A percentile compares a stretch with the other conserved stretches of the same genome.
phyloP scores from a whole-genome alignment of 2,113 vertebrate species.

The Peromyscus californicus region DNA sequence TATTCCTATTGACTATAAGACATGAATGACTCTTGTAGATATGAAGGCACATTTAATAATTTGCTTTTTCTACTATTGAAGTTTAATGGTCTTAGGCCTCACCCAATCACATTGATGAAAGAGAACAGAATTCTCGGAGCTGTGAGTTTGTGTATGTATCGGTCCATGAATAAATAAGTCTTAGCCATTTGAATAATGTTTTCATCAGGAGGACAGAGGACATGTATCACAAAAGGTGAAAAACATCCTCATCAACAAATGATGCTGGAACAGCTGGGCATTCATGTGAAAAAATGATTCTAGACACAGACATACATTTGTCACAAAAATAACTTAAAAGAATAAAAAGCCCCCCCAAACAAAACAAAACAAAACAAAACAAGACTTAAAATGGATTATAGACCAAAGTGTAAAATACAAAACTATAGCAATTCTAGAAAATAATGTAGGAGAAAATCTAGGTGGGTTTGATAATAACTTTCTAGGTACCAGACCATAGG shows the following conservation, averaged over 20 bases:
- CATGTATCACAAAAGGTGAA: neutral
- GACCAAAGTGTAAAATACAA: neutral
- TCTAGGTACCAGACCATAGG: neutral
- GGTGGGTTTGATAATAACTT: neutral
- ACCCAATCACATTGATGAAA: conserved; percentile 10
- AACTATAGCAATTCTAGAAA: neutral
- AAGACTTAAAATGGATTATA: neutral
- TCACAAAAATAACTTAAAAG: neutral
- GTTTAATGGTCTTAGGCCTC: neutral
- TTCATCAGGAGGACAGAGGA: neutral
- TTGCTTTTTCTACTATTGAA: neutral
- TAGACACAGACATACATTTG: neutral
- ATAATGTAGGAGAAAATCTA: neutral
- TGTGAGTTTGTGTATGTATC: neutral
- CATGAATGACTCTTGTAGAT: neutral
- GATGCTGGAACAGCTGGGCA: neutral
- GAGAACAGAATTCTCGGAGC: neutral
- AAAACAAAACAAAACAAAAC: too few relatives aligned
- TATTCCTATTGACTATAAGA: neutral
- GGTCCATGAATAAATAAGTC: neutral
- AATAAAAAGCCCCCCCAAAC: too few relatives aligned
- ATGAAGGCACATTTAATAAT: neutral
- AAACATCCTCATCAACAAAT: neutral
- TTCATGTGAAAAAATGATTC: neutral
- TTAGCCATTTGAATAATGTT: neutral